phyloP scores from a whole-genome alignment of 2,888 invertebrate genomes.

The Bombylius discolor region DNA sequence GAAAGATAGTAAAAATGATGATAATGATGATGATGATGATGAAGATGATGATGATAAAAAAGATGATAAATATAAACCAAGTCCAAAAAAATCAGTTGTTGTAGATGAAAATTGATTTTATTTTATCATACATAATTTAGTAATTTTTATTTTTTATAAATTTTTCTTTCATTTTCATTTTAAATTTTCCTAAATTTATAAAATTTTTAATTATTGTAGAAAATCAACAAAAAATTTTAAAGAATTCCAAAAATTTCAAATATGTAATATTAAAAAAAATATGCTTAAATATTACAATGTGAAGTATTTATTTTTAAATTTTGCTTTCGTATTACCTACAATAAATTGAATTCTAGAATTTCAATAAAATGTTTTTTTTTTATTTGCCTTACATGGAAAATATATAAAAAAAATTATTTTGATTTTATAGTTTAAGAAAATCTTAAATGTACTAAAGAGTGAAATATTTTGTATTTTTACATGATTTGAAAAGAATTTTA shows the following conservation, averaged over 20 bases:
- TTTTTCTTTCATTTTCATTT: neutral
- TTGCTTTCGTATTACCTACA: too few relatives aligned
- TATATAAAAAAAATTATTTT: too few relatives aligned
- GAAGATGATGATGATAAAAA: slow-evolving; percentile 30
- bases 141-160: neutral
- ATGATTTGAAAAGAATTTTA: too few relatives aligned
- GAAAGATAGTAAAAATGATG: slow-evolving; percentile 21
- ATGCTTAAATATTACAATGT: too few relatives aligned
- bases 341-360: too few relatives aligned
- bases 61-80: slow-evolving; percentile 23
- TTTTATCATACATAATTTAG: too few relatives aligned
- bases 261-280: neutral
- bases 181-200: neutral
- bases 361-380: too few relatives aligned
- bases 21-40: slow-evolving; percentile 24
- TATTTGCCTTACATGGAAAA: too few relatives aligned
- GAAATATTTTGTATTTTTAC: too few relatives aligned
- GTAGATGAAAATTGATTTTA: slow-evolving; percentile 8
- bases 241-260: neutral
- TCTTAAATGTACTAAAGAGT: too few relatives aligned
- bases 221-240: neutral
- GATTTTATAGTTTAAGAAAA: too few relatives aligned
- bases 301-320: too few relatives aligned
- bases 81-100: slow-evolving; percentile 27
- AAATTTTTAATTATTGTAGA: neutral